These are phyloP conservation scores for Chrysodeixis includens DNA, from an alignment of 2,888 invertebrate species.

Conservation along the genomic window DNA sequence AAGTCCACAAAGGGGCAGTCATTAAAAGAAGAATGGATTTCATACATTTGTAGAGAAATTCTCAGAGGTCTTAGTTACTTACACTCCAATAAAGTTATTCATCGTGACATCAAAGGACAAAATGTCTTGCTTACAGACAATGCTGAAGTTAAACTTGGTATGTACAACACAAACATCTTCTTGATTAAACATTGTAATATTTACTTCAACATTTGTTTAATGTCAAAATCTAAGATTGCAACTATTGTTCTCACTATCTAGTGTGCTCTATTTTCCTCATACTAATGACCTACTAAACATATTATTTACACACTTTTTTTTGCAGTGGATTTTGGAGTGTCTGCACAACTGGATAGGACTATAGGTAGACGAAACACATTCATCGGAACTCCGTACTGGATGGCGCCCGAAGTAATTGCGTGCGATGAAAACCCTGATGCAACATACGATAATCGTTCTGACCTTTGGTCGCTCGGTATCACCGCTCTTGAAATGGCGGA, in stretches of 20 bases:
- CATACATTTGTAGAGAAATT: conserved; percentile 99
- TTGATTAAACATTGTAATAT: conserved; percentile 18
- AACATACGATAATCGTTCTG: conserved; percentile 99
- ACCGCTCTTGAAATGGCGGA: conserved; percentile 99
- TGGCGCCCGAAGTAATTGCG: conserved; percentile 99
- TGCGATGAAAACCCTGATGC: conserved; percentile 99
- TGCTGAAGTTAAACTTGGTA: conserved; percentile 99
- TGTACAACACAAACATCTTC: conserved; percentile 58
- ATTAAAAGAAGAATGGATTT: conserved; percentile 99
- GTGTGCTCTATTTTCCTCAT: not conserved
- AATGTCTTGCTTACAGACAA: conserved; percentile 99
- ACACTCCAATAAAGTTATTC: conserved; percentile 99
- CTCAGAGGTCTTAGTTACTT: conserved; percentile 98
- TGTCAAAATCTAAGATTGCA: conserved; percentile 6
- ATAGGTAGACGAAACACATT: conserved; percentile 99
- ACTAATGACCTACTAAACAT: conserved; percentile 13
- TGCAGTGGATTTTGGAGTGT: conserved; percentile 99
- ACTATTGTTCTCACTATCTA: conserved; percentile 9
- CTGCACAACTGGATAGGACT: conserved; percentile 99
- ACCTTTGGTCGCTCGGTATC: conserved; percentile 97
- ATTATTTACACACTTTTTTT: conserved; percentile 20
- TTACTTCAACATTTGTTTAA: conserved; percentile 13
- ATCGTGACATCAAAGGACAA: conserved; percentile 99
- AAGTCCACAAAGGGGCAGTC: conserved; percentile 99
- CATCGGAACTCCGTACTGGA: conserved; percentile 99